These are phyloP conservation scores for Tenthredo livida DNA, from an alignment of 2,888 invertebrate genomes.

Conservation along the genomic window DNA sequence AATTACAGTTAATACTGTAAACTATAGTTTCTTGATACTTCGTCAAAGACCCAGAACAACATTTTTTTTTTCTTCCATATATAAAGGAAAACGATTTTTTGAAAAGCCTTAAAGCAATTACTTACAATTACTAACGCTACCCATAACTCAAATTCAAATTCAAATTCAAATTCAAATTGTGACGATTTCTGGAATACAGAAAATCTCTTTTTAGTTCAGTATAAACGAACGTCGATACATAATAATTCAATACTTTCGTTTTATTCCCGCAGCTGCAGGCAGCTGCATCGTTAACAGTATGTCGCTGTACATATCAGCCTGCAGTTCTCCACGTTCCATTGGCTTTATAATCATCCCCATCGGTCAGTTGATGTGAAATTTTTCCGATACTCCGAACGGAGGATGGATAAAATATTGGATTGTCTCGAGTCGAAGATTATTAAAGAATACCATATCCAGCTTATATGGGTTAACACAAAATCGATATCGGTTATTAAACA, in stretches of 20 bases:
- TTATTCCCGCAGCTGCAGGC: neutral
- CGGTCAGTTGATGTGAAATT: conserved; percentile 4
- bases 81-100: neutral
- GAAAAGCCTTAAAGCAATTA: neutral
- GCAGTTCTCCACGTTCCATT: neutral
- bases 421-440: neutral
- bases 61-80: neutral
- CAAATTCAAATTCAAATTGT: neutral
- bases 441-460: neutral
- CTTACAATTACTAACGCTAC: neutral
- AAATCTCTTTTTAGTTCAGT: neutral
- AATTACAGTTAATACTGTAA: conserved; percentile 52
- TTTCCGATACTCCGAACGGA: conserved; percentile 1
- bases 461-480: neutral
- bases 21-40: conserved; percentile 1
- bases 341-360: neutral
- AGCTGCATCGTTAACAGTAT: conserved; percentile 32
- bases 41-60: neutral
- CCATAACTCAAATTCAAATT: neutral
- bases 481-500: neutral
- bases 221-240: conserved; percentile 12
- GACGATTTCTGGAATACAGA: neutral
- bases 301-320: neutral
- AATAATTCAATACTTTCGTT: neutral
- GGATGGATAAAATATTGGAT: neutral